These are phyloP conservation scores for Nemotelus pantherinus DNA, from an alignment of 2,888 invertebrate genomes.

Conservation along the genomic window DNA sequence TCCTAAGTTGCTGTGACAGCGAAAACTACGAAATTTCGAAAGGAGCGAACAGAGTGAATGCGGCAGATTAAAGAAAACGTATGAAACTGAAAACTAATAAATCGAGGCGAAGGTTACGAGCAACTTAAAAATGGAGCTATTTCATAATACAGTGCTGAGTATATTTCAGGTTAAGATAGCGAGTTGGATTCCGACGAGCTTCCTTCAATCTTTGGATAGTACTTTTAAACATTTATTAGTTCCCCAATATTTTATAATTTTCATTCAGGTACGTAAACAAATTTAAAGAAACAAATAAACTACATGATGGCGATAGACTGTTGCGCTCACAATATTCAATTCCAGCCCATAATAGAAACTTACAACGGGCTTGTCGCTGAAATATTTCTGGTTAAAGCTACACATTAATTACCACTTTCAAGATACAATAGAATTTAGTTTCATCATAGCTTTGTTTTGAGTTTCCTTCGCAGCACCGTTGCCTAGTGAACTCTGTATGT, in stretches of 20 bases:
- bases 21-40: not conserved
- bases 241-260: not conserved
- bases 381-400: no score
- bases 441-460: no score
- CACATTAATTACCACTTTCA: no score
- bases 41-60: constrained; percentile 18
- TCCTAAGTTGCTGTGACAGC: constrained; percentile 53
- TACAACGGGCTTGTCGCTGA: no score
- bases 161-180: constrained; percentile 15
- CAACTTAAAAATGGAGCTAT: not conserved
- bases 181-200: not conserved
- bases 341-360: no score
- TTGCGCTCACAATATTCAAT: no score
- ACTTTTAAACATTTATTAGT: not conserved
- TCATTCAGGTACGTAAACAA: not conserved
- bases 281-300: not conserved
- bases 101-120: constrained; percentile 25
- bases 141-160: not conserved
- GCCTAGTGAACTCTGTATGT: no score
- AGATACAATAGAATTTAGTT: no score
- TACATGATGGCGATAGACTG: no score
- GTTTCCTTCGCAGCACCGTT: no score
- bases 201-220: not conserved
- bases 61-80: constrained; percentile 17
- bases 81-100: constrained; percentile 3